Base-by-base conservation (phyloP, 2,797 vertebrate species). In the Acestrorhynchus altus region DNA sequence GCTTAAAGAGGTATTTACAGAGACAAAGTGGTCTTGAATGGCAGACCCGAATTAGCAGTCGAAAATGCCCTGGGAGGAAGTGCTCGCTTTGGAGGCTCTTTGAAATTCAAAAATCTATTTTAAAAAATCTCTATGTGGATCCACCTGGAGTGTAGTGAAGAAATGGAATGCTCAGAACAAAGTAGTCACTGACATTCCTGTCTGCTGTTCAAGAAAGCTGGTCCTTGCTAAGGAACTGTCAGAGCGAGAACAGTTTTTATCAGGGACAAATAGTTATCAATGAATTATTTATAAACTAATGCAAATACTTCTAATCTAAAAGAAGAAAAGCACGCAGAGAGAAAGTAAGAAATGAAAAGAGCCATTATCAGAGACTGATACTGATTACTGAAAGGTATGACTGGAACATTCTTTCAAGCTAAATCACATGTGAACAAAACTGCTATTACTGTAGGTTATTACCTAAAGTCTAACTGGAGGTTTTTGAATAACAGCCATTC, bases 251-350 rank as follows among this genome's bases (percentile, higher is more conserved):
- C 60, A 51, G 40, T 40, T 70, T 73, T 73, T 26, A 78, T 74
- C 65, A 57, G 26, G 18, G 24, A 59, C 57, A 60, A 16, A 65
- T 71, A 66, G 79, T 56, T 69, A 71, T 64, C 31, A 67, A 78
- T 80, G 42, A 80, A 84, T 78, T 68, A 80, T 80, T 79, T 40
- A 84, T 67, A 57, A 24, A 46, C 60, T 70, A 70, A 72, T 76
- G 44, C 63, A 66, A 74, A 77, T 46, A 63, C n/a, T 35, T 79
- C 74, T 54, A 24, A 79, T 16, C 39, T 68, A 69, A 61, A 79
- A 68, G 26, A 13, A 59, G 15, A 28, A 57, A 18, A 56, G 9
- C 68, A 2, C 3, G 67, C 5, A 61, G 54, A 65, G 46, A 65
- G 72, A 56, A 64, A 70, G 47, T 39, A 56, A 65, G 16, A 65